Conservation (phyloP, 1,140 invertebrate species). For the Fopius arisanus region DNA sequence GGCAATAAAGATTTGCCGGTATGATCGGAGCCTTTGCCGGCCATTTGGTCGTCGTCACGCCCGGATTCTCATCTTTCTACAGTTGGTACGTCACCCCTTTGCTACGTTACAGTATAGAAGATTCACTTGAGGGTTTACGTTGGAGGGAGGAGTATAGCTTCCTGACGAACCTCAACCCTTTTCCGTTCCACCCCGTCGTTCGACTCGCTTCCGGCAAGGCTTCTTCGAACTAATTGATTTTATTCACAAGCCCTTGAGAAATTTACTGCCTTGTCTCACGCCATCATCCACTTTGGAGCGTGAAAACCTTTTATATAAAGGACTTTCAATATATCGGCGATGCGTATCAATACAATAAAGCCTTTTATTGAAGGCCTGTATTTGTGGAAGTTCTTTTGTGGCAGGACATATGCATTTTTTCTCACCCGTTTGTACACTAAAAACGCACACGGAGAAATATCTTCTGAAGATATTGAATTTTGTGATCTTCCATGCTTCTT, state of each 20-base stretch:
- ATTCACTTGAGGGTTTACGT: slow-evolving; percentile 7
- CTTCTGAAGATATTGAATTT: too few relatives aligned
- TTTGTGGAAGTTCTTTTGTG: neutral
- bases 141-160: slow-evolving; percentile 3
- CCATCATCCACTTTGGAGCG: slow-evolving; percentile 37
- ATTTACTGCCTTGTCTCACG: slow-evolving; percentile 51
- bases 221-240: slow-evolving; percentile 58
- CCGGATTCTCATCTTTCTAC: neutral
- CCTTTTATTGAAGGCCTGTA: neutral
- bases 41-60: neutral
- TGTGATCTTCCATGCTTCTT: too few relatives aligned
- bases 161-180: slow-evolving; percentile 12
- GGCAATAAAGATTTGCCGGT: slow-evolving; percentile 57
- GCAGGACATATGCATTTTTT: neutral
- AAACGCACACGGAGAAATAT: too few relatives aligned
- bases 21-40: slow-evolving; percentile 6
- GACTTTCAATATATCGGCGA: neutral
- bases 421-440: too few relatives aligned
- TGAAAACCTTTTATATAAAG: slow-evolving; percentile 32
- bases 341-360: neutral
- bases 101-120: neutral
- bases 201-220: slow-evolving; percentile 20
- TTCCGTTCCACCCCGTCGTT: neutral
- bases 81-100: neutral
- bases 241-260: slow-evolving; percentile 29